Conservation (phyloP, 2,113 vertebrate species). For the Picathartes gymnocephalus region DNA sequence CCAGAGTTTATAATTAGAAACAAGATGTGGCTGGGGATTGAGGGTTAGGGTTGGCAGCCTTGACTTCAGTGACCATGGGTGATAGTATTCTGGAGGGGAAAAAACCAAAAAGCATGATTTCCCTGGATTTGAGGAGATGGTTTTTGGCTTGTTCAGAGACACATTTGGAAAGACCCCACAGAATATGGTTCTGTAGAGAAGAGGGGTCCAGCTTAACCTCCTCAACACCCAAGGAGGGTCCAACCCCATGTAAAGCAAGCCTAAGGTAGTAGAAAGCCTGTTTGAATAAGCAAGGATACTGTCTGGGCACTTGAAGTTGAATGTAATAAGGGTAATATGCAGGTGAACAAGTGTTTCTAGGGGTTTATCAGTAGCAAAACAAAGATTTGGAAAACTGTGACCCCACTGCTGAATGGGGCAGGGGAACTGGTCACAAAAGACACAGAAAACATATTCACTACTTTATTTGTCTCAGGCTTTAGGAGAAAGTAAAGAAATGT, state of each 20-base stretch:
- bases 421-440: neutral
- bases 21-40: neutral
- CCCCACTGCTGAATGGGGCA: neutral
- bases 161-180: neutral
- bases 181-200: neutral
- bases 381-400: neutral
- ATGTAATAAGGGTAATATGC: neutral
- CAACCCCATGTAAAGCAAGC: neutral
- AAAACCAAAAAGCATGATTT: rapidly evolving
- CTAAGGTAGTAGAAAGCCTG: neutral
- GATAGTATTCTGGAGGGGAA: neutral
- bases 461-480: neutral
- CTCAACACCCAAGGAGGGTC: neutral
- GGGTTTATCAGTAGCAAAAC: neutral
- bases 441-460: neutral
- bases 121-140: neutral
- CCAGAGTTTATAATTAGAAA: neutral
- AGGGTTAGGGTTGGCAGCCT: neutral
- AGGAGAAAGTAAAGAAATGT: neutral
- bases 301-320: neutral
- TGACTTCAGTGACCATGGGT: neutral
- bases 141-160: neutral
- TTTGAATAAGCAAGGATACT: neutral
- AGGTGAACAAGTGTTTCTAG: neutral
- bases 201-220: neutral